Evolutionary conservation across 2,113 vertebrate species (phyloP).

Genomic region (Fulica atra): DNA sequence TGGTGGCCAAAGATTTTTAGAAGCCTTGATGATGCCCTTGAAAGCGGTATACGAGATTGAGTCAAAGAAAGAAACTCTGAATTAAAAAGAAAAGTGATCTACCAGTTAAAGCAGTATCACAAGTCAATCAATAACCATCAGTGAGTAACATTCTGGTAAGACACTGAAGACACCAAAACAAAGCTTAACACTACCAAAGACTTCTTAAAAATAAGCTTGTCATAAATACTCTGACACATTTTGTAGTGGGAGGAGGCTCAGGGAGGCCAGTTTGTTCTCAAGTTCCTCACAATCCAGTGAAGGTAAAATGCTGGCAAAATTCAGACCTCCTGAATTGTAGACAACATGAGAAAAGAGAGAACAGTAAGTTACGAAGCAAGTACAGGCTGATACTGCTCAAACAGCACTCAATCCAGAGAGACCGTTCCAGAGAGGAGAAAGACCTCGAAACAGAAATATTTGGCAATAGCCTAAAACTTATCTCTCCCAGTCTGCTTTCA

Average conservation of each 20-base stretch:
- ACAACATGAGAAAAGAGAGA: not conserved
- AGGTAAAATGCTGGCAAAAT: not conserved
- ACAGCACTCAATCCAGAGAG: not conserved
- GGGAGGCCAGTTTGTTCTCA: not conserved
- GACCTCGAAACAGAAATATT: not conserved
- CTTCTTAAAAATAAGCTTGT: not conserved
- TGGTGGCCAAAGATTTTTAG: not conserved
- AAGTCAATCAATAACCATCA: not conserved
- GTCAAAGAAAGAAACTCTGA: not conserved
- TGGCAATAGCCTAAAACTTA: too few relatives aligned
- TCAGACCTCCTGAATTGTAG: not conserved
- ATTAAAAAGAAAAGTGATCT: not conserved
- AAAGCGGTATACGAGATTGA: not conserved
- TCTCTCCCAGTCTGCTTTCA: not conserved
- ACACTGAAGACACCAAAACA: not conserved
- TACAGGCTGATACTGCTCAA: not conserved
- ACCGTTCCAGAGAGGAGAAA: not conserved
- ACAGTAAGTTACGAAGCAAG: not conserved
- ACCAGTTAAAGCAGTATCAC: not conserved
- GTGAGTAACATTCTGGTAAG: not conserved
- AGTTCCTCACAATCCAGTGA: not conserved
- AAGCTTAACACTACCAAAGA: not conserved
- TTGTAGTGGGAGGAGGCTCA: not conserved
- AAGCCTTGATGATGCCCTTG: not conserved
- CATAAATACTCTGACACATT: not conserved